phyloP scores from a whole-genome alignment of 2,888 invertebrate genomes.

The Lasius platythorax region DNA sequence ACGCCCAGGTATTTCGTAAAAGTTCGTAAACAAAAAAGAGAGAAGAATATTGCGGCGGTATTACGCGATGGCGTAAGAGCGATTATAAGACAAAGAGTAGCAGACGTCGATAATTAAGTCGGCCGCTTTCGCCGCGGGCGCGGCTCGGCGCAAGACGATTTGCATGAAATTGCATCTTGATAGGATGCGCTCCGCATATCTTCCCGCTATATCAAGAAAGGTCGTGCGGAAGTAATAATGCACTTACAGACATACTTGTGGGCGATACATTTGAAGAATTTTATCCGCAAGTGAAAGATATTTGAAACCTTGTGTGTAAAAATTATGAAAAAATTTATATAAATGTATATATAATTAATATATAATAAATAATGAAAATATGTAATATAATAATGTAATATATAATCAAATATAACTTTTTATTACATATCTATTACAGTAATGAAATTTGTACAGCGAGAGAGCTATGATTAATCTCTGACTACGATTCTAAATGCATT shows the following conservation, averaged over 20 bases:
- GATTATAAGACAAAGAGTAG: slow-evolving; percentile 39
- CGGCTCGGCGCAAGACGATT: slow-evolving; percentile 30
- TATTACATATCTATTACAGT: neutral
- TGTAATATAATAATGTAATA: neutral
- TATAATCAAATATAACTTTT: neutral
- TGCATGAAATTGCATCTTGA: slow-evolving; percentile 47
- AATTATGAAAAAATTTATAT: neutral
- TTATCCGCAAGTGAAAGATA: neutral
- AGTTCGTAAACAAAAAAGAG: slow-evolving; percentile 22
- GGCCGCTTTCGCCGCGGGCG: slow-evolving; percentile 50
- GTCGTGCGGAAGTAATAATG: slow-evolving; percentile 33
- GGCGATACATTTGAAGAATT: neutral
- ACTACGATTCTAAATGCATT: neutral
- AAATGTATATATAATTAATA: neutral
- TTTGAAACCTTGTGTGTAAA: neutral
- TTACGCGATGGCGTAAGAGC: slow-evolving; percentile 50
- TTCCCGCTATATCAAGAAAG: slow-evolving; percentile 30
- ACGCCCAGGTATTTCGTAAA: slow-evolving; percentile 36
- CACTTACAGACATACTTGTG: neutral
- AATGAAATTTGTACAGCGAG: neutral
- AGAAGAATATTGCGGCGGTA: neutral
- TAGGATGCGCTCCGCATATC: slow-evolving; percentile 1
- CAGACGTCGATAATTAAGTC: slow-evolving; percentile 43
- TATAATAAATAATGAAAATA: neutral
- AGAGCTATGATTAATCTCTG: neutral